These are phyloP conservation scores for Sebastes hubbsi DNA, from an alignment of 2,797 vertebrate genomes.

Conservation along the genomic window DNA sequence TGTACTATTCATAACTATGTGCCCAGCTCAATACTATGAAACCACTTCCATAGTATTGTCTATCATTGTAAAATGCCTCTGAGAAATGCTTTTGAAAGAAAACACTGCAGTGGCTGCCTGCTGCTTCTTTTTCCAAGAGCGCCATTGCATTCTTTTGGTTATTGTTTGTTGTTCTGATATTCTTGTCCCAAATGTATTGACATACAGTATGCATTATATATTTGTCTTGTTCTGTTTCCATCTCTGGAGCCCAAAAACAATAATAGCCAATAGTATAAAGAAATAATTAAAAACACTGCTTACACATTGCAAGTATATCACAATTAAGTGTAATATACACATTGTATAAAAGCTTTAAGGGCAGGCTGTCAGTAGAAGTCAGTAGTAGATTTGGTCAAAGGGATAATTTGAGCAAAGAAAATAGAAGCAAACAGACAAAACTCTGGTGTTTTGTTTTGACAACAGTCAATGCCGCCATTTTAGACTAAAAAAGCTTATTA, in stretches of 20 bases:
- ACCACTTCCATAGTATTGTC: background rate
- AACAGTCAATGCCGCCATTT: too few species aligned
- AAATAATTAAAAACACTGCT: background rate
- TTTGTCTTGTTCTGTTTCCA: background rate
- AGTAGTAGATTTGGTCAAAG: background rate
- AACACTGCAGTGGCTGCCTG: background rate
- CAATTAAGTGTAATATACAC: background rate
- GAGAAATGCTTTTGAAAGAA: background rate
- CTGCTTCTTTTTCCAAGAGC: background rate
- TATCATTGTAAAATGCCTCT: conserved; percentile 5
- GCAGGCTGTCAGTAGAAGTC: background rate
- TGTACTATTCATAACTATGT: background rate
- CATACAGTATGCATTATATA: background rate
- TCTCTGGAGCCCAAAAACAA: background rate
- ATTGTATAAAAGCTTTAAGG: background rate
- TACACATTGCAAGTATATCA: background rate
- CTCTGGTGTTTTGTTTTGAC: too few species aligned
- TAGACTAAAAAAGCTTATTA: too few species aligned
- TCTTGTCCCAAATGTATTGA: background rate
- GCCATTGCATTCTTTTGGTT: background rate
- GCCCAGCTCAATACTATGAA: background rate
- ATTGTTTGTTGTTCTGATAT: background rate
- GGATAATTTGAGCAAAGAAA: too few species aligned
- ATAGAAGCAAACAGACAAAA: too few species aligned
- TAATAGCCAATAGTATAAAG: background rate